Base-by-base conservation (phyloP, 2,797 vertebrate genomes). In the Trachops cirrhosus region DNA sequence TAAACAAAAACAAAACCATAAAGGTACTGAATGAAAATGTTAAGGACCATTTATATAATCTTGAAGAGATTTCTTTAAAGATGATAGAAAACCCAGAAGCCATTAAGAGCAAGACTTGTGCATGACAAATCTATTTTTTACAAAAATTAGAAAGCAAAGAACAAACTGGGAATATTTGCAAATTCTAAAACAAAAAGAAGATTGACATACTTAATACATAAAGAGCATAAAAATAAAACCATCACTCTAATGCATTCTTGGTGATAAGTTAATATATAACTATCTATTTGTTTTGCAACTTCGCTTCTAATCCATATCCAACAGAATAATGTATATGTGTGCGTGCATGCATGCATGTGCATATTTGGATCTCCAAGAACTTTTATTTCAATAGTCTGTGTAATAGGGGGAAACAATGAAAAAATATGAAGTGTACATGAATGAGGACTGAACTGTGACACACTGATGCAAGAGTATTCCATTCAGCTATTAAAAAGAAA, bases 11-110 rank as follows among this genome's bases (percentile, higher is more conserved):
- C 41, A 90, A 92, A 95, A 50, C 44, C 19, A 41, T 46, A 52
- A 83, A 82, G 73, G 22, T 75, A 87, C n/a, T 67, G 68, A 92
- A 83, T 86, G 73, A 93, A 92, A 94, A 90, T 15, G 21, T 78
- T 95, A 73, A 92, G 29, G 71, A 62, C 15, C 32, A 67, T 57
- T 57, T 59, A 6, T 52, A 62, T 62, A 87, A 67, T 59, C 44
- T 54, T 48, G 19, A 85, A 54, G 10, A 46, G 16, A 15, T 77
- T 88, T 89, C 6, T 78, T 67, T 62, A 50, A 93, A 74, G 48
- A 46, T 70, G 9, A 82, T 24, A 86, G 68, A 62, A 90, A 86
- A 80, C n/a, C 9, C 80, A 94, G 82, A 95, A 85, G 67, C 48
- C 41, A 74, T 74, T 26, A 77, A 57, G 12, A 75, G 15, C 82